phyloP scores from a whole-genome alignment of 2,888 invertebrate genomes.

The Philonicus albiceps region DNA sequence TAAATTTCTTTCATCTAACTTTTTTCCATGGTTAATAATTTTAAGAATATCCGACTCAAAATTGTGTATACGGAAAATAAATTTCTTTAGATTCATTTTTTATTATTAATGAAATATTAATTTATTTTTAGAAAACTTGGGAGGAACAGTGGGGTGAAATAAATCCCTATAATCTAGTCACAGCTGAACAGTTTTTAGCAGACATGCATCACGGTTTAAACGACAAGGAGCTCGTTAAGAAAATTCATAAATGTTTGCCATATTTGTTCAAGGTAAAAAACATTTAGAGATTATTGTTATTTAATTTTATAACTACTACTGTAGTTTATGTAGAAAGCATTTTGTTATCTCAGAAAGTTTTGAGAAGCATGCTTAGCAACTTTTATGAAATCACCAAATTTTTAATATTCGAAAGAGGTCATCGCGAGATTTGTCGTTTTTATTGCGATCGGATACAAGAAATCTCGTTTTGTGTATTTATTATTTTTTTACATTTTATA shows the following conservation, averaged over 20 bases:
- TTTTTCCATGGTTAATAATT: neutral
- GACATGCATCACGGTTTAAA: conserved; percentile 85
- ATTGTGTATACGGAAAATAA: neutral
- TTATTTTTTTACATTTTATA: neutral
- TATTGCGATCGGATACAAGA: neutral
- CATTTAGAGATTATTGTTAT: neutral
- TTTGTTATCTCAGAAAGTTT: too few relatives aligned
- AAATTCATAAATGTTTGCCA: conserved; percentile 79
- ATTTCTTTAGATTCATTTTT: neutral
- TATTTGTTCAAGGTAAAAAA: conserved; percentile 79
- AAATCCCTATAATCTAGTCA: conserved; percentile 81
- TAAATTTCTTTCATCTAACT: too few relatives aligned
- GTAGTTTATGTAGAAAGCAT: too few relatives aligned
- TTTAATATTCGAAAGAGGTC: neutral
- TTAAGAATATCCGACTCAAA: neutral
- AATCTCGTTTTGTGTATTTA: neutral
- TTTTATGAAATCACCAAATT: neutral
- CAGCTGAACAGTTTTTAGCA: conserved; percentile 81
- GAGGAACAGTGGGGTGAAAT: conserved; percentile 84
- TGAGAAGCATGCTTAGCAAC: too few relatives aligned
- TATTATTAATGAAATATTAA: neutral
- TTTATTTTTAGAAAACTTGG: conserved; percentile 72
- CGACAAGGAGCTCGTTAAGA: conserved; percentile 76
- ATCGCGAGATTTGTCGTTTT: neutral
- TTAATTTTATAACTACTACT: too few relatives aligned